Conservation (phyloP, 1,140 invertebrate genomes). For the Panulirus ornatus region DNA sequence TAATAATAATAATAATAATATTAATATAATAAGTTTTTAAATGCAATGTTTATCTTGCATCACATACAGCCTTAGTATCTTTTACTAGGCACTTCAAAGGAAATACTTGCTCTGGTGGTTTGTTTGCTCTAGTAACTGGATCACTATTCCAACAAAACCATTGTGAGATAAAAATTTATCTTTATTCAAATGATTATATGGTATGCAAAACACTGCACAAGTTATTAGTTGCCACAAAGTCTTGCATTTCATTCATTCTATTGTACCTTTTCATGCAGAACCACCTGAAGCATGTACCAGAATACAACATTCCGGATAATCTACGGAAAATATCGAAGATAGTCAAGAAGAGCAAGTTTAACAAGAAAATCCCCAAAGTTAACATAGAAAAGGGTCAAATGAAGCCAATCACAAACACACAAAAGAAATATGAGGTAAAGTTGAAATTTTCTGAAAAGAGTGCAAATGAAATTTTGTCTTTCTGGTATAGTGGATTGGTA, state of each 20-base stretch:
- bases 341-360: background rate
- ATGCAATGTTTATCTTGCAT: too few relatives aligned
- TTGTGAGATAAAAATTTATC: background rate
- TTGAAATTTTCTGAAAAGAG: background rate
- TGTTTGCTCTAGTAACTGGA: background rate
- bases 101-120: background rate
- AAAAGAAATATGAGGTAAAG: conserved; percentile 41
- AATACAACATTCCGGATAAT: conserved; percentile 92
- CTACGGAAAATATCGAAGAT: conserved; percentile 77
- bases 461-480: background rate
- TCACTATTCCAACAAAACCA: background rate
- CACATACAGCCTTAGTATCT: too few relatives aligned
- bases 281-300: conserved; percentile 94
- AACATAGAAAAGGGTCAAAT: background rate
- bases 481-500: background rate
- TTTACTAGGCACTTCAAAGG: too few relatives aligned
- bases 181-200: background rate
- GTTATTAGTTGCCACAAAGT: too few relatives aligned
- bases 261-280: conserved; percentile 82
- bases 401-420: conserved; percentile 37
- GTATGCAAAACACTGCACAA: background rate
- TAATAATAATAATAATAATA: too few relatives aligned
- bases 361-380: conserved; percentile 36
- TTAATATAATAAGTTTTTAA: too few relatives aligned
- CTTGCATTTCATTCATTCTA: too few relatives aligned